Base-by-base conservation (phyloP, 2,888 invertebrate species). In the Proisotoma minuta region DNA sequence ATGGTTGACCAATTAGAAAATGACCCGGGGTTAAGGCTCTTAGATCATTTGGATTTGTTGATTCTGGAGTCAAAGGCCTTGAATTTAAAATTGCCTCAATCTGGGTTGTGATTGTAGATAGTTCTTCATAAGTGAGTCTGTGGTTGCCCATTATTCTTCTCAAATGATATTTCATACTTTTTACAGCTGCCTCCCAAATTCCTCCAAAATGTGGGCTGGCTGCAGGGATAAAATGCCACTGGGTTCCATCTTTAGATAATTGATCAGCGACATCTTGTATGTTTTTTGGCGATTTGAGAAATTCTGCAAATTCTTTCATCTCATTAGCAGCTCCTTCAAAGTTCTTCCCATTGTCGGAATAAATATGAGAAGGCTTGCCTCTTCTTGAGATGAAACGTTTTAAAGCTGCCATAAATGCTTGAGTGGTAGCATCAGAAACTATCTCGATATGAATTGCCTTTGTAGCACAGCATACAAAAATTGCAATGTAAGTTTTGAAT, bases 171-270 rank as follows among this genome's bases (percentile, higher is more conserved):
- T 77, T 78, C 0, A 74, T 64, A 0, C 74, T 74, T 51, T 76
- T 76, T 0, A 78, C 75, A 2, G 73, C 75, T 1, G 75, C 74
- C 60, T 77, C 76, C 75, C 76, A 77, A 3, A 76, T 54, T 1
- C 76, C 76, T 2, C 77, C 76, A 49, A 75, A 75, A 57, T 77
- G 75, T 1, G 76, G 75, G 2, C 75, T 70, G 22, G 61, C 60
- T 2, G 76, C 75, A 3, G 76, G 76, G 20, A 71, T 75, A 53
- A 77, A 78, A 34, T 75, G 69, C 76, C 77, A 78, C 2, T 62
- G 50, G 4, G 74, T 73, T 1, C 65, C 63, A 3, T 71, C 60
- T 4, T 52, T 57, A 0, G 68, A 51, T 15, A 73, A 0, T 24
- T 57, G 12, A 2, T 54, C 47, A 4, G 15, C 3, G 1, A 57